phyloP scores from a whole-genome alignment of 2,797 vertebrate species.

The Nannoperca australis region DNA sequence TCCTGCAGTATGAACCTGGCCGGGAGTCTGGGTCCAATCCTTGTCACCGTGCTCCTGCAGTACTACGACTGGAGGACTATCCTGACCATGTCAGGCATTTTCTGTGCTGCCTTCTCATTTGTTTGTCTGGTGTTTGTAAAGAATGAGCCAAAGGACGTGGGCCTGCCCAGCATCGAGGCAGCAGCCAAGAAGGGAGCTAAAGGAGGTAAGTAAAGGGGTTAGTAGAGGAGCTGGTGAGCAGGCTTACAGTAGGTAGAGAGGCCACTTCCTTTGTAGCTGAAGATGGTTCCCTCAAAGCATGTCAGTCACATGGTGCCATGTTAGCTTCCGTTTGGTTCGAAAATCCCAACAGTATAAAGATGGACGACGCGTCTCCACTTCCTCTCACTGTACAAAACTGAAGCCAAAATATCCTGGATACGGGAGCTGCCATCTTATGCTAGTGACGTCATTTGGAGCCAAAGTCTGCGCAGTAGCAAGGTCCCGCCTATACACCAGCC shows the following conservation, averaged over 20 bases:
- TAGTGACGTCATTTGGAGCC: no score
- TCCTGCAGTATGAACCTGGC: slow-evolving; percentile 99
- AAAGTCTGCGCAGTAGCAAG: no score
- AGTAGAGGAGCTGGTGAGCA: slow-evolving; percentile 52
- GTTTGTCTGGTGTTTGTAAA: slow-evolving; percentile 90
- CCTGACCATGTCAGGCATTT: slow-evolving; percentile 89
- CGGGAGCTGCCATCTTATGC: no score
- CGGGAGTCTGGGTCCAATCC: slow-evolving; percentile 93
- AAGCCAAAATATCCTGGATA: no score
- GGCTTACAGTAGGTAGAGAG: background rate
- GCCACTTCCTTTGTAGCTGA: background rate
- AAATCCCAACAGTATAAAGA: background rate
- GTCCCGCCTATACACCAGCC: no score
- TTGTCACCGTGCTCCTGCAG: slow-evolving; percentile 90
- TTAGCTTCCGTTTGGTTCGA: background rate
- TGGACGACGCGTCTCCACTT: no score
- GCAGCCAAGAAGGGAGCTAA: slow-evolving; percentile 88
- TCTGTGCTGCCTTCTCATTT: slow-evolving; percentile 89
- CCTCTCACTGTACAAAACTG: no score
- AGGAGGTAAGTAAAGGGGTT: slow-evolving; percentile 85
- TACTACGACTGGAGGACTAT: slow-evolving; percentile 95
- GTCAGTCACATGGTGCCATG: background rate
- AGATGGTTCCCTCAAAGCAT: background rate
- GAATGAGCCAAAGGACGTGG: slow-evolving; percentile 95
- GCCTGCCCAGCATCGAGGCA: slow-evolving; percentile 89